These are phyloP conservation scores for Pollenia angustigena DNA, from an alignment of 2,888 invertebrate species.

Conservation along the genomic window DNA sequence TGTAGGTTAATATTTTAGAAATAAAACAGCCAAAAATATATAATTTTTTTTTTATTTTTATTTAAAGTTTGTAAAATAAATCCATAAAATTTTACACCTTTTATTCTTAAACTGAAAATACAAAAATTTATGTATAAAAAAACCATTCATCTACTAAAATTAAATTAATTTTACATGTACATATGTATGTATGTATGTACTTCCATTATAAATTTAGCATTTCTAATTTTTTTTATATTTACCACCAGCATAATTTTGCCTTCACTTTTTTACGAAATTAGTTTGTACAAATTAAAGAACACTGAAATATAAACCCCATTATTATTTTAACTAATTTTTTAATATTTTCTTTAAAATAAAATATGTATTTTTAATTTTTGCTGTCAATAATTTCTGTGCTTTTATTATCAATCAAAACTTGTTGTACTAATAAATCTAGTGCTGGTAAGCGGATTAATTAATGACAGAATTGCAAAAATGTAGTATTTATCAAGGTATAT, in stretches of 20 bases:
- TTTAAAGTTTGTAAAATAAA: constrained; percentile 7
- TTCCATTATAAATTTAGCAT: too few relatives aligned
- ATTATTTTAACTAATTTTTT: too few relatives aligned
- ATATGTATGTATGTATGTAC: too few relatives aligned
- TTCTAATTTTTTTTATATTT: not conserved
- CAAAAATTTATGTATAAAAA: not conserved
- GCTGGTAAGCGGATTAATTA: constrained; percentile 27
- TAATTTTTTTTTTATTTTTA: constrained; percentile 39
- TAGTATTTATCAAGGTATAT: too few relatives aligned
- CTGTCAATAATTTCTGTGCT: constrained; percentile 27
- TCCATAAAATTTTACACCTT: not conserved
- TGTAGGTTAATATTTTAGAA: constrained; percentile 24
- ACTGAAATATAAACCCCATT: too few relatives aligned
- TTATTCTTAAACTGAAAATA: not conserved
- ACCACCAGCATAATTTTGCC: not conserved
- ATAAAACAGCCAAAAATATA: constrained; percentile 53
- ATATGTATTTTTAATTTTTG: constrained; percentile 15
- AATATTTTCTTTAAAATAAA: constrained; percentile 13
- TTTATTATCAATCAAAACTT: not conserved
- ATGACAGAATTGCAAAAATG: constrained; percentile 18
- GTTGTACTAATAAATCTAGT: constrained; percentile 44
- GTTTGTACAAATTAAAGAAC: too few relatives aligned
- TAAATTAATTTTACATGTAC: too few relatives aligned
- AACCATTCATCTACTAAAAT: too few relatives aligned
- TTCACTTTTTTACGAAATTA: too few relatives aligned